phyloP scores from a whole-genome alignment of 2,797 vertebrate species.

The Novumbra hubbsi region DNA sequence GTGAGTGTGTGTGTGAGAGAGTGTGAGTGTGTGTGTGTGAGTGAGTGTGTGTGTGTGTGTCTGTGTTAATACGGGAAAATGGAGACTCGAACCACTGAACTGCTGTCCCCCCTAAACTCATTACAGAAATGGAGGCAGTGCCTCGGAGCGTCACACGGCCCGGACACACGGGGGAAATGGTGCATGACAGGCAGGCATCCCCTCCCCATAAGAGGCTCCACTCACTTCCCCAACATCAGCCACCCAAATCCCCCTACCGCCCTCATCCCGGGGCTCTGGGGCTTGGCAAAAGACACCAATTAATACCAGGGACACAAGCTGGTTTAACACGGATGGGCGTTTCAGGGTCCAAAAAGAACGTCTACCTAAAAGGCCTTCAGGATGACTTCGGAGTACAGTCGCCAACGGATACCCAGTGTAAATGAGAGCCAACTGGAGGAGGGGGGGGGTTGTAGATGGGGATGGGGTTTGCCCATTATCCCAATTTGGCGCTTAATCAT shows the following conservation, averaged over 20 bases:
- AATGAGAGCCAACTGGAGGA: background rate
- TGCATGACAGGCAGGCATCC: slow-evolving; percentile 20
- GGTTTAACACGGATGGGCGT: too few species aligned
- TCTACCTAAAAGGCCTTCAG: background rate
- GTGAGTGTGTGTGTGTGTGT: background rate
- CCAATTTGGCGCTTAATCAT: slow-evolving; percentile 8
- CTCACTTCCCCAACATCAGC: slow-evolving; percentile 4
- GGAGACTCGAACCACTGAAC: background rate
- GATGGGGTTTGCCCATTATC: background rate
- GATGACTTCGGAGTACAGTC: background rate
- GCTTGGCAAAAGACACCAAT: slow-evolving; percentile 8
- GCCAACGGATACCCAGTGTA: background rate
- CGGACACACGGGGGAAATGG: slow-evolving; percentile 11
- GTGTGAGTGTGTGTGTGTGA: slow-evolving; percentile 18
- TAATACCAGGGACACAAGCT: background rate
- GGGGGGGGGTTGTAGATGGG: background rate
- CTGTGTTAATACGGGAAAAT: background rate
- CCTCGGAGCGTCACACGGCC: slow-evolving; percentile 16
- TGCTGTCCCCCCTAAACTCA: slow-evolving; percentile 8
- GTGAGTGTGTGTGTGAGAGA: slow-evolving; percentile 21
- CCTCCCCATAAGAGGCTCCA: background rate
- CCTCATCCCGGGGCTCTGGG: slow-evolving; percentile 4
- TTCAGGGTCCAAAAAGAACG: background rate
- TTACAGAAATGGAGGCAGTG: slow-evolving; percentile 10
- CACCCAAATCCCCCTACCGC: background rate